Conservation (phyloP, 2,113 vertebrate genomes). For the Strigops habroptila region DNA sequence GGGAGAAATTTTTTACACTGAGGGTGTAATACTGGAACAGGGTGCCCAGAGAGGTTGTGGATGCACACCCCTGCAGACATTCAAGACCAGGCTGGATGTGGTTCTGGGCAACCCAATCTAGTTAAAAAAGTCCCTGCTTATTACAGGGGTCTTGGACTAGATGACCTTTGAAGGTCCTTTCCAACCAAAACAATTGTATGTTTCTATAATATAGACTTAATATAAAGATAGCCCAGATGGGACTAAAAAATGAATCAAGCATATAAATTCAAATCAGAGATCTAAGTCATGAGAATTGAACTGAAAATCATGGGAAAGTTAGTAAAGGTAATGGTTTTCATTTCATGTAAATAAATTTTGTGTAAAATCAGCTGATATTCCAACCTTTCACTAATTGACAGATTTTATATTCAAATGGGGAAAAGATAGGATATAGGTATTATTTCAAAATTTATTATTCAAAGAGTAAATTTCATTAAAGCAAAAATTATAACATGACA, state of each 20-base stretch:
- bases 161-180: too few species aligned
- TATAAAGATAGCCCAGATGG: neutral
- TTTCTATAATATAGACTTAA: neutral
- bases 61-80: too few species aligned
- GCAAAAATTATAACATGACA: neutral
- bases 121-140: too few species aligned
- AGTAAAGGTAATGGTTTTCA: neutral
- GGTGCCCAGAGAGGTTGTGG: too few species aligned
- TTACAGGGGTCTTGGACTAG: too few species aligned
- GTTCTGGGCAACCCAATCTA: too few species aligned
- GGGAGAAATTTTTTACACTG: too few species aligned
- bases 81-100: too few species aligned
- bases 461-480: neutral
- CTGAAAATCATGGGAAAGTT: neutral
- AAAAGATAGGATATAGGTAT: neutral
- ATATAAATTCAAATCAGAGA: neutral
- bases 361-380: accelerated
- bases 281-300: neutral
- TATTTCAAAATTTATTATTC: neutral
- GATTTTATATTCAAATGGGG: neutral
- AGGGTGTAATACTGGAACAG: too few species aligned
- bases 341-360: neutral
- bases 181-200: too few species aligned
- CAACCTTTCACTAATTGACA: neutral
- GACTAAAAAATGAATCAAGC: neutral